A percentile compares a stretch with the other conserved stretches of the same genome.
These are phyloP conservation scores for Ficedula albicollis DNA, from an alignment of 2,797 vertebrate genomes.

Conservation along the genomic window DNA sequence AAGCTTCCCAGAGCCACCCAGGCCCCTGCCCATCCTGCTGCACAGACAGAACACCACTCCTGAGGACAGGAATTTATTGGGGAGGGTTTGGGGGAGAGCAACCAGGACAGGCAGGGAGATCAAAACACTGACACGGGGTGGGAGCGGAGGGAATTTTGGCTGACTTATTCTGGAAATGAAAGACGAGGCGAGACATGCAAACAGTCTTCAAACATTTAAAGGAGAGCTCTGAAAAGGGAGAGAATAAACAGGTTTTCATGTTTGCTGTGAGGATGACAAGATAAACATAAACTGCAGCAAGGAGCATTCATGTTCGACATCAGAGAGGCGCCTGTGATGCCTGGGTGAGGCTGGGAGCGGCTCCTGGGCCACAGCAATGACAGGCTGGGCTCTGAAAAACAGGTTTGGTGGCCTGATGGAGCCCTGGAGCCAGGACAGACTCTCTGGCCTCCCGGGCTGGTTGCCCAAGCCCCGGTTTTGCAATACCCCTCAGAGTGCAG, in stretches of 20 bases:
- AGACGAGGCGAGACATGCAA: neutral
- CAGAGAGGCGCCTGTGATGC: neutral
- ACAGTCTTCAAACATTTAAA: slow-evolving; percentile 37
- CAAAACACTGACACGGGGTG: neutral
- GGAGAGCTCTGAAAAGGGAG: slow-evolving; percentile 11
- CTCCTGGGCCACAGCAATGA: rapidly evolving
- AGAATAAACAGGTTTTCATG: slow-evolving; percentile 59
- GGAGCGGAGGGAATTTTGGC: neutral
- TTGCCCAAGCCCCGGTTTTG: rapidly evolving
- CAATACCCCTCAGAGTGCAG: rapidly evolving
- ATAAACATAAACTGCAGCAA: slow-evolving; percentile 36
- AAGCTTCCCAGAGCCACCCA: neutral
- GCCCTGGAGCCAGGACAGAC: neutral
- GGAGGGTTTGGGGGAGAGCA: neutral
- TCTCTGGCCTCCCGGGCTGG: rapidly evolving
- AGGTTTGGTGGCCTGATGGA: rapidly evolving
- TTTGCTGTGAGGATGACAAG: slow-evolving; percentile 42
- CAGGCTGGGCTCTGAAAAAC: neutral
- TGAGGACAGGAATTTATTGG: neutral
- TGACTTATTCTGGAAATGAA: neutral
- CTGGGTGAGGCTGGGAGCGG: neutral
- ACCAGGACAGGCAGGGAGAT: neutral
- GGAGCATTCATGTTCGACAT: neutral
- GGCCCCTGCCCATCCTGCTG: neutral
- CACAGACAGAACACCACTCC: neutral